Base-by-base conservation (phyloP, 2,797 vertebrate genomes). In the Passerculus sandwichensis region DNA sequence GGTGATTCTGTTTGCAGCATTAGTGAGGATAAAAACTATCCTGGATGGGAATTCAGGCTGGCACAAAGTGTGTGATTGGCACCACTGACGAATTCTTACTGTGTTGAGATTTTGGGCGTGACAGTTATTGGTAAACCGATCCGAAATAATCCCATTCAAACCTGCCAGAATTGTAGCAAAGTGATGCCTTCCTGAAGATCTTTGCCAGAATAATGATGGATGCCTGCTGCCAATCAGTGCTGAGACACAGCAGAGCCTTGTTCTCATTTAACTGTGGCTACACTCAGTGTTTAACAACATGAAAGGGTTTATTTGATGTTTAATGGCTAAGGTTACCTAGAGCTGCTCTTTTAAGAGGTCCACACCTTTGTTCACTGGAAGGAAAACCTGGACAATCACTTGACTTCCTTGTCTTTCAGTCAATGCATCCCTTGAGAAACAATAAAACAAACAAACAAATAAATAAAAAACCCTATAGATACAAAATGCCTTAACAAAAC, bases 151-250 rank as follows among this genome's bases (percentile, higher is more conserved):
- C 65, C 93, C 74, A 45, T 74, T 93, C 75, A 81, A 82, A 56
- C 73, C 81, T 89, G 85, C 84, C 85, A 91, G 67, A 66, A 76
- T 50, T 73, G 29, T 67, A 92, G 17, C 20, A 56, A 89, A 95
- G 54, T 76, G 81, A 87, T 94, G 75, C 10, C 27, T 64, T 95
- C 59, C 51, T 42, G 42, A 71, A 90, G 48, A 67, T 77, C 61
- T 47, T 72, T 72, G 71, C 78, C 69, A 60, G 40, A 75, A 69
- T 74, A 88, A 87, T 94, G 92, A 97, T 87, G 96, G 96, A 97
- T 94, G 79, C 34, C 18, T 2, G 5, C 42, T 96, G 91, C 50
- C 97, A 89, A 54, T 96, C 93, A 97, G 38, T 56, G 44, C 38
- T 66, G n/a, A 92, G 88, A 70, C 48, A 85, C 90, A 91, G 82